Conservation (phyloP, 2,797 vertebrate genomes). For the Brotula barbata region DNA sequence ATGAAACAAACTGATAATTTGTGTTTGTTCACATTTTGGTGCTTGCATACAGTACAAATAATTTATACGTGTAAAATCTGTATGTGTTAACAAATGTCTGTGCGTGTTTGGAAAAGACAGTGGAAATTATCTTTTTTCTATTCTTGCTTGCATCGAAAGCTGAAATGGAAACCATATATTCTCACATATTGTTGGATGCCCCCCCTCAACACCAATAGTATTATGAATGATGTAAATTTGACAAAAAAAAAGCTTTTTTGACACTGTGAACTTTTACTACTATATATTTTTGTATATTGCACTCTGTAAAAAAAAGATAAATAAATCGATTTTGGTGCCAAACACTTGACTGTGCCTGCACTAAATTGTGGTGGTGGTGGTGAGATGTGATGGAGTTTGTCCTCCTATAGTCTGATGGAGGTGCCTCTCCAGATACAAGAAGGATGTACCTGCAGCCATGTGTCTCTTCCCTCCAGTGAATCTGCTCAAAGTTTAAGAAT, state of each 20-base stretch:
- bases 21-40: slow-evolving; percentile 2
- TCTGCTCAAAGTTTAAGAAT: no score
- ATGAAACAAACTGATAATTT: slow-evolving; percentile 34
- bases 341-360: background rate
- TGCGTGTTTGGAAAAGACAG: slow-evolving; percentile 21
- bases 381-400: no score
- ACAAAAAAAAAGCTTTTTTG: slow-evolving; percentile 82
- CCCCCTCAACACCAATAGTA: slow-evolving; percentile 28
- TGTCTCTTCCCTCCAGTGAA: no score
- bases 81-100: slow-evolving; percentile 26
- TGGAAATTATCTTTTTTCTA: slow-evolving; percentile 3
- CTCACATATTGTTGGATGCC: slow-evolving; percentile 10
- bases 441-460: no score
- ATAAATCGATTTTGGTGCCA: slow-evolving; percentile 68
- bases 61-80: slow-evolving; percentile 3
- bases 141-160: slow-evolving; percentile 22
- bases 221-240: slow-evolving; percentile 44
- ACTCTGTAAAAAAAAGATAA: slow-evolving; percentile 81
- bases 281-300: slow-evolving; percentile 87
- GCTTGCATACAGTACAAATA: slow-evolving; percentile 15
- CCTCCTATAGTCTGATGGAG: no score
- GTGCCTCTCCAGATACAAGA: no score
- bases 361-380: no score
- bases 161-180: background rate
- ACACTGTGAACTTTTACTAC: slow-evolving; percentile 86